Percentiles rank a stretch among this genome's conserved stretches.
Conservation (phyloP, 2,113 vertebrate genomes). For the Oostethus manadensis region DNA sequence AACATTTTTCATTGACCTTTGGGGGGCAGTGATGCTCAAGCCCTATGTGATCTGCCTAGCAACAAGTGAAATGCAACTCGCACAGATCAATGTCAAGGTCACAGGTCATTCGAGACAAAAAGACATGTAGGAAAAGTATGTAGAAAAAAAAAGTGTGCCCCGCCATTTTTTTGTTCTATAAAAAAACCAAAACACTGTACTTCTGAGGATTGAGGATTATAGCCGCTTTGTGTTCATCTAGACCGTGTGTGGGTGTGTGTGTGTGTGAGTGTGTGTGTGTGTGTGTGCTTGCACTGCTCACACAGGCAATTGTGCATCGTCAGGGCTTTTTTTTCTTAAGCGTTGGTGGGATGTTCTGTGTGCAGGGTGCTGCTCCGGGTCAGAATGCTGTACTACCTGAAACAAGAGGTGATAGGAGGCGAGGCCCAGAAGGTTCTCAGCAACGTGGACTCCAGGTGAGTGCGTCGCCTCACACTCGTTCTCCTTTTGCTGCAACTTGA, state of each 20-base stretch:
- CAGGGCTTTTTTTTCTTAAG: slow-evolving; percentile 52
- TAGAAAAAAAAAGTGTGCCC: background rate
- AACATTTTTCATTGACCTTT: no score
- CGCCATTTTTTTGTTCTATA: background rate
- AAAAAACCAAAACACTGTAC: background rate
- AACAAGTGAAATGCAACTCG: no score
- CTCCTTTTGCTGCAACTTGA: no score
- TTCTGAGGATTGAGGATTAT: background rate
- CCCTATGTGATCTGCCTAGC: no score
- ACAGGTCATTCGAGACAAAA: no score
- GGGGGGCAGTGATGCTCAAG: no score
- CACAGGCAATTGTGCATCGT: slow-evolving; percentile 55
- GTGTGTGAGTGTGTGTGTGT: slow-evolving; percentile 19
- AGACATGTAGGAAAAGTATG: no score
- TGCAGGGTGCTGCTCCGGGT: slow-evolving; percentile 93
- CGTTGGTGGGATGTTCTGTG: slow-evolving; percentile 48
- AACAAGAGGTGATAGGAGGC: slow-evolving; percentile 95
- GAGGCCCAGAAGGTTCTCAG: slow-evolving; percentile 89
- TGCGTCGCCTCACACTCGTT: slow-evolving; percentile 15
- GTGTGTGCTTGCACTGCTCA: slow-evolving; percentile 32
- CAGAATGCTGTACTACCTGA: slow-evolving; percentile 98
- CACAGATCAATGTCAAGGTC: no score
- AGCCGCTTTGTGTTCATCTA: slow-evolving; percentile 23
- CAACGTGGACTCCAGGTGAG: slow-evolving; percentile 87
- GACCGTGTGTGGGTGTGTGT: slow-evolving; percentile 12